phyloP scores from a whole-genome alignment of 2,113 vertebrate species.

The Anas platyrhynchos region DNA sequence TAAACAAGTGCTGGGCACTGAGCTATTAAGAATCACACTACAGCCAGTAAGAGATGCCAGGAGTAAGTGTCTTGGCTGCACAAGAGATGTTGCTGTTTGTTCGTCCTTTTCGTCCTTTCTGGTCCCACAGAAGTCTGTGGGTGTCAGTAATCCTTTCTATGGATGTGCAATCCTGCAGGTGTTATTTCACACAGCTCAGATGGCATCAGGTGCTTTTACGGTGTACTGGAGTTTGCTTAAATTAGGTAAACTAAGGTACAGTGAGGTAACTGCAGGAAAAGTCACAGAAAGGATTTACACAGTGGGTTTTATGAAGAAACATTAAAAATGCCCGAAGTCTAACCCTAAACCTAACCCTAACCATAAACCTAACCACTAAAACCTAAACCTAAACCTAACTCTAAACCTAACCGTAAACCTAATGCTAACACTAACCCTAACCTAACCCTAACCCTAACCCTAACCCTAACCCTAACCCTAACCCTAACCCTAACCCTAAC shows the following conservation, averaged over 20 bases:
- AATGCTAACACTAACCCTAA: no score
- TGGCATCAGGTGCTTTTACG: neutral
- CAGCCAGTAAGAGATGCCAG: neutral
- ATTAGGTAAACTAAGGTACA: neutral
- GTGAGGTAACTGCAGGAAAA: neutral
- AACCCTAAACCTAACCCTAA: no score
- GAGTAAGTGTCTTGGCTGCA: neutral
- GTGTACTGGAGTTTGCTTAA: neutral
- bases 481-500: no score
- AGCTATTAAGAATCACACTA: neutral
- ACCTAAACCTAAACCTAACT: no score
- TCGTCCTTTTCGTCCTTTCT: neutral
- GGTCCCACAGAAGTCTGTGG: neutral
- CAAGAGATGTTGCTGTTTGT: neutral
- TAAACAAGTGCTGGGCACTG: neutral
- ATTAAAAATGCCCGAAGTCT: neutral
- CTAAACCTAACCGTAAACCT: no score
- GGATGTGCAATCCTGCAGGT: fast-evolving
- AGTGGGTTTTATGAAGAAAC: neutral
- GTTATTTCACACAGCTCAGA: neutral
- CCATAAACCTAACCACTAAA: no score
- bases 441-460: no score
- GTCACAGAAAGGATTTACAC: neutral
- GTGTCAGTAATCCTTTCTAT: neutral
- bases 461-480: no score